Evolutionary conservation across 1,140 invertebrate species (phyloP).

Genomic region (Oncopodura yosiiana): DNA sequence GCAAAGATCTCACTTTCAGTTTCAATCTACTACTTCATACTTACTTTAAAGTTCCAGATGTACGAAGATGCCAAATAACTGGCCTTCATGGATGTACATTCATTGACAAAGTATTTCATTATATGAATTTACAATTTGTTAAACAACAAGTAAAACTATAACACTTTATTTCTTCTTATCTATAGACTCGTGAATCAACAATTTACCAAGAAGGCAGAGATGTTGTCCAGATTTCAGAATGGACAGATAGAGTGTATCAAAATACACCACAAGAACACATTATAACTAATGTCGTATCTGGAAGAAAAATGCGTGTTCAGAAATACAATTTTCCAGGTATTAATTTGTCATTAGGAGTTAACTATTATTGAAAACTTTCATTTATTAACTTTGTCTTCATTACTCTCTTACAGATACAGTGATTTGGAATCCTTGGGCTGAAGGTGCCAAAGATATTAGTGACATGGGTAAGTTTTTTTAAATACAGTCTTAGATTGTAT

Average conservation of each 20-base stretch:
- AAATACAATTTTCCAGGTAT: constrained; percentile 90
- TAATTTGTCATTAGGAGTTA: too few relatives aligned
- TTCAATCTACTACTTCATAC: constrained; percentile 89
- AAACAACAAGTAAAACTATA: constrained; percentile 57
- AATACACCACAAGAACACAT: constrained; percentile 84
- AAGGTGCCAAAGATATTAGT: constrained; percentile 78
- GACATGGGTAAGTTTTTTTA: constrained; percentile 78
- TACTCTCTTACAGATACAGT: too few relatives aligned
- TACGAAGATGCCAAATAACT: constrained; percentile 76
- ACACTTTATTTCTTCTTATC: constrained; percentile 16
- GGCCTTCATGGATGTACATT: constrained; percentile 84
- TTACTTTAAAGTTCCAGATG: constrained; percentile 90
- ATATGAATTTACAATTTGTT: too few relatives aligned
- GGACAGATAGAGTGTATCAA: constrained; percentile 87
- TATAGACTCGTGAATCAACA: constrained; percentile 64
- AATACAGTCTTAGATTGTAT: constrained; percentile 20
- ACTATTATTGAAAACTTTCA: too few relatives aligned
- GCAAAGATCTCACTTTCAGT: constrained; percentile 77
- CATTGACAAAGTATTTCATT: constrained; percentile 69
- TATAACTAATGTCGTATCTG: constrained; percentile 83
- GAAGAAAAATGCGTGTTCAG: constrained; percentile 79
- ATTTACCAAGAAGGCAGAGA: constrained; percentile 78
- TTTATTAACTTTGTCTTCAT: too few relatives aligned
- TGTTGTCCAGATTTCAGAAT: constrained; percentile 75
- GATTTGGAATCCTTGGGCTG: constrained; percentile 93